Base-by-base conservation (phyloP, 2,113 vertebrate genomes). In the Trematomus loennbergii region DNA sequence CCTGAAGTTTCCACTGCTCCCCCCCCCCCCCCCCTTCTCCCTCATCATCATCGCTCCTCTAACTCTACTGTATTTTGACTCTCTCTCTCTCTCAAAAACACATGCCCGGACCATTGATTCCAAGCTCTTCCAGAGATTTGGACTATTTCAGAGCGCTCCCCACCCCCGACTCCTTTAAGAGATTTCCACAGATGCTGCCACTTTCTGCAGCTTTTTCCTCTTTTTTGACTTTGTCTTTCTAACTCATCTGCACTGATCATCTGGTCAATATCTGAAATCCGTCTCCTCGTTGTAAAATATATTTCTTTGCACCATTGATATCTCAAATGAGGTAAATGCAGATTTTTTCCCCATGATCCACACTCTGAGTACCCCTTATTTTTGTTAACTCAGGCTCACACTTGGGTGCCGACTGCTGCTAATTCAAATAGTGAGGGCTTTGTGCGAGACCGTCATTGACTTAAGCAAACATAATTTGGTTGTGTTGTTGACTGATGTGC, bases 131-230 rank as follows among this genome's bases (percentile, higher is more conserved):
- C 87, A 94, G 84, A 89, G 81, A 91, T 91, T 82, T 89, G 77
- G 85, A 86, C 80, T 79, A 77, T 66, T 89, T 83, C 75, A 79
- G 82, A 72, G 70, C 43, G 1, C 63, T 72, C 85, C 85, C 89
- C 86, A 22, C 82, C 87, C 87, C 74, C 60, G 60, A 81, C 71
- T 86, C 80, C 74, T 85, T 88, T 40, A 84, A 72, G 83, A 90
- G 79, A 87, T 93, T 93, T 92, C 91, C 91, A 93, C 88, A 89
- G 81, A 89, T 72, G 86, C 82, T 93, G 90, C 90, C 90, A 91
- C 86, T 90, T 89, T 91, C 89, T 83, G 12, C 60, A 78, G 61
- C 76, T 83, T 85, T 90, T 91, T 76, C 68, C 76, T 72, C 62
- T 61, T 82, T 71, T 67, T 63, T 75, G 61, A 18, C 64, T 63